Evolutionary conservation across 2,888 invertebrate species (phyloP).

Genomic region (Prosapia bicincta): DNA sequence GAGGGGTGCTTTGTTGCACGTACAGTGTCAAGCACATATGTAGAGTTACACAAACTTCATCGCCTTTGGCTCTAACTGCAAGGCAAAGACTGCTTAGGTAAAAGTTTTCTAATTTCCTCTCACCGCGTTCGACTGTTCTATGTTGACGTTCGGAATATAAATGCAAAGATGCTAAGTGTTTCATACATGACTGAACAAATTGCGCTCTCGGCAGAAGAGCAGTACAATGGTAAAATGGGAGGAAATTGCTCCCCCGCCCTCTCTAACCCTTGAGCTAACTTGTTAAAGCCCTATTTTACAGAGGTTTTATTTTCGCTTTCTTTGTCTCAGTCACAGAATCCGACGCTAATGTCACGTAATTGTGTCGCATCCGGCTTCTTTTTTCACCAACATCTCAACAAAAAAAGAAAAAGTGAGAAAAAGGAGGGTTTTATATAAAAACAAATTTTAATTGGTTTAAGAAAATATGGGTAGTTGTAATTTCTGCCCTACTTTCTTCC

Average conservation of each 20-base stretch:
- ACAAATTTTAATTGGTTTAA: no score
- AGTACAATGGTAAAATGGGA: slow-evolving; percentile 30
- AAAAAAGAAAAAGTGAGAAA: not conserved
- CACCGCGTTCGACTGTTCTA: not conserved
- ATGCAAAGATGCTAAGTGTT: slow-evolving; percentile 23
- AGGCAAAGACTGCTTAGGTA: not conserved
- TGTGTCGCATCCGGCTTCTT: not conserved
- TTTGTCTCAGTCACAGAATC: not conserved
- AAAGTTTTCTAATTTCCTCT: slow-evolving; percentile 23
- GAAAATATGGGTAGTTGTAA: no score
- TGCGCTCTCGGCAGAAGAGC: slow-evolving; percentile 24
- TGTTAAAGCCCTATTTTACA: slow-evolving; percentile 4
- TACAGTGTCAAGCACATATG: no score
- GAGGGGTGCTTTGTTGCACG: no score
- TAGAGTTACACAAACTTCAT: no score
- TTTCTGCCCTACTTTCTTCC: no score
- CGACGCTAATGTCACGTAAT: not conserved
- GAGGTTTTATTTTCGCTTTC: not conserved
- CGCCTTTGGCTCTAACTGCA: not conserved
- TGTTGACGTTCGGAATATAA: not conserved
- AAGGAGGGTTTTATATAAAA: no score
- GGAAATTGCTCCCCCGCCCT: slow-evolving; percentile 33
- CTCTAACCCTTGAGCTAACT: not conserved
- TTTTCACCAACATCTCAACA: not conserved
- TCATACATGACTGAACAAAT: slow-evolving; percentile 30